Evolutionary conservation across 2,888 invertebrate genomes (phyloP), one percentile per base, ranked within the genome.

Genomic region (Acanthopleura granulata): DNA sequence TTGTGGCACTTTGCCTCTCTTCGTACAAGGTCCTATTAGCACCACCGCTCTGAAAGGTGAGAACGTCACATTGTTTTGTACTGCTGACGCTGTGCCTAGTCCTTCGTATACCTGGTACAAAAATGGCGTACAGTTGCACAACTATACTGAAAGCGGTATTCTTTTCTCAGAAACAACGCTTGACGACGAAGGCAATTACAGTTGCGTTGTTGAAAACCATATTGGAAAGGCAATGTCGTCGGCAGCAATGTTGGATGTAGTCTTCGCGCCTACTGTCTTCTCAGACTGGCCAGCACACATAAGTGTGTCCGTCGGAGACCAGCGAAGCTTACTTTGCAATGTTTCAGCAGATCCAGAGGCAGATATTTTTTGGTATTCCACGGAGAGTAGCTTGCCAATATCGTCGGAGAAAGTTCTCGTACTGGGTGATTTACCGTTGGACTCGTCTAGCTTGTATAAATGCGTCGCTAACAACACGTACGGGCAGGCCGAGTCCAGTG

Each of bases 311-410:
- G 4, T 1, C 29, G 25, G 66, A 27, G 57, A 57, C 57, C 3
- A 12, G 22, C 18, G 14, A 27, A 27, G 25, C 15, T 6, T 66
- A 22, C 15, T 27, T 27, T 66, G 66, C 25, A 66, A 66, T 27
- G 66, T 66, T 27, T 66, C 66, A 1, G 22, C 66, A 27, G 66
- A 66, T 14, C 66, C 66, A 27, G 66, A 22, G 16, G 66, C 66
- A 12, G 66, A 66, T 1, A 25, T 66, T 25, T 22, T 27, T 6
- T 66, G 66, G 66, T 66, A 27, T 27, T 66, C 66, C 1, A 27
- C 66, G 6, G 29, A 22, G 16, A 27, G 29, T 14, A 22, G 1
- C 3, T 18, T 3, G 16, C 66, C 9, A 27, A 66, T 66, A 16
- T 27, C 22, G 22, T 15, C 18, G 16, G 29, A 14, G 1, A 16